Percentiles rank a stretch among this genome's conserved stretches.
phyloP scores from a whole-genome alignment of 2,797 vertebrate species.

The Huso huso region DNA sequence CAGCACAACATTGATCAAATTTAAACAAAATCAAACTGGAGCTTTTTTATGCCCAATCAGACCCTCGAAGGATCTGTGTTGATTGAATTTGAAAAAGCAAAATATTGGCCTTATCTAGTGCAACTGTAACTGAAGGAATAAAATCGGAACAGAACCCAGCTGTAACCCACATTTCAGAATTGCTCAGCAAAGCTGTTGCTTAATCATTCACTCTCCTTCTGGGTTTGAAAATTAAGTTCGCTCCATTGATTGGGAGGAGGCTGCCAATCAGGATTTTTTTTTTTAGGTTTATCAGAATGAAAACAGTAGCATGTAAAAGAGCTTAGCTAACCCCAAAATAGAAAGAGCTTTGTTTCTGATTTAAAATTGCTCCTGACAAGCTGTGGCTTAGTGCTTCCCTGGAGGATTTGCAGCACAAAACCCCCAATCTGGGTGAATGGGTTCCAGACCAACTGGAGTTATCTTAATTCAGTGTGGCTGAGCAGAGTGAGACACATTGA shows the following conservation, averaged over 20 bases:
- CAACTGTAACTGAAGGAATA: neutral
- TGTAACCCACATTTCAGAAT: neutral
- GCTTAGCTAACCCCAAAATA: slow-evolving; percentile 56
- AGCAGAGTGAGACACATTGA: slow-evolving; percentile 2
- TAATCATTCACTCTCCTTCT: neutral
- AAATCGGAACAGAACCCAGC: neutral
- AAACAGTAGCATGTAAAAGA: slow-evolving; percentile 52
- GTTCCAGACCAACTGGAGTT: slow-evolving; percentile 48
- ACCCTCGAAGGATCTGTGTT: neutral
- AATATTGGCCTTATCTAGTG: neutral
- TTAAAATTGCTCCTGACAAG: slow-evolving; percentile 55
- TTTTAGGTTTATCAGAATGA: slow-evolving; percentile 41
- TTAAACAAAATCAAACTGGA: neutral
- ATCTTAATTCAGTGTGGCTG: slow-evolving; percentile 45
- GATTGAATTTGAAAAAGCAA: slow-evolving; percentile 8
- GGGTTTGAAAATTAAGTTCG: too few species aligned
- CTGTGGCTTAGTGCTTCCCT: slow-evolving; percentile 59
- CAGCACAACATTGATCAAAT: too few species aligned
- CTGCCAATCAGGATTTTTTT: slow-evolving; percentile 36
- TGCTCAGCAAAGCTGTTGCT: neutral
- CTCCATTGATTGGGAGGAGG: slow-evolving; percentile 20
- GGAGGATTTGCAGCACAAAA: slow-evolving; percentile 59
- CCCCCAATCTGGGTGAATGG: slow-evolving; percentile 51
- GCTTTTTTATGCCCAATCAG: neutral
- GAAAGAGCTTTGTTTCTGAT: slow-evolving; percentile 51